These are phyloP conservation scores for Cryptoprocta ferox DNA, from an alignment of 2,797 vertebrate species.

Conservation along the genomic window DNA sequence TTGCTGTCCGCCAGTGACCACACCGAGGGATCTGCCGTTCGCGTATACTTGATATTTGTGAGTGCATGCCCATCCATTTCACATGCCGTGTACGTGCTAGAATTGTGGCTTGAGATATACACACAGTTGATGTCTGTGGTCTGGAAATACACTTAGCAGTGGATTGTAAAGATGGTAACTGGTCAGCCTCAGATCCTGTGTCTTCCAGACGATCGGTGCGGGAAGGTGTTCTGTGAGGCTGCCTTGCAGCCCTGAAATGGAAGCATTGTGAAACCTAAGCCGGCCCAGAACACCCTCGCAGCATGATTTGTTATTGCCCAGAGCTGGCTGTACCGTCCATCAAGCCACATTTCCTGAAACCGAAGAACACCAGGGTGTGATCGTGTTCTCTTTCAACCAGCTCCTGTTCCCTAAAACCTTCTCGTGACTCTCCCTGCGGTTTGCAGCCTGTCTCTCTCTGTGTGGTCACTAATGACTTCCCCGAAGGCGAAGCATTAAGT, in stretches of 20 bases:
- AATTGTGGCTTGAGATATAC: not conserved
- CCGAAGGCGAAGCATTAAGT: not conserved
- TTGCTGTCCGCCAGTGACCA: not conserved
- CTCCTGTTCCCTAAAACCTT: slow-evolving; percentile 56
- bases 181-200: not conserved
- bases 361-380: not conserved
- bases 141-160: not conserved
- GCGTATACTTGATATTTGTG: not conserved
- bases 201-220: not conserved
- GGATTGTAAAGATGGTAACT: not conserved
- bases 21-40: not conserved
- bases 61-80: not conserved
- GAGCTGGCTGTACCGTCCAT: not conserved
- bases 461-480: not conserved
- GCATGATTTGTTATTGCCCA: slow-evolving; percentile 53
- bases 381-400: slow-evolving; percentile 38
- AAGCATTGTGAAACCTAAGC: slow-evolving; percentile 57
- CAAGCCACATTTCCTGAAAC: slow-evolving; percentile 73
- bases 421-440: not conserved
- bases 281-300: not conserved
- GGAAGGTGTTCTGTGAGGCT: not conserved
- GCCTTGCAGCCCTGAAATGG: not conserved
- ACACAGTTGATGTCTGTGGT: not conserved
- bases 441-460: slow-evolving; percentile 24
- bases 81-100: not conserved